Base-by-base conservation (phyloP, 2,888 invertebrate species). In the Zygogramma bicolorata region DNA sequence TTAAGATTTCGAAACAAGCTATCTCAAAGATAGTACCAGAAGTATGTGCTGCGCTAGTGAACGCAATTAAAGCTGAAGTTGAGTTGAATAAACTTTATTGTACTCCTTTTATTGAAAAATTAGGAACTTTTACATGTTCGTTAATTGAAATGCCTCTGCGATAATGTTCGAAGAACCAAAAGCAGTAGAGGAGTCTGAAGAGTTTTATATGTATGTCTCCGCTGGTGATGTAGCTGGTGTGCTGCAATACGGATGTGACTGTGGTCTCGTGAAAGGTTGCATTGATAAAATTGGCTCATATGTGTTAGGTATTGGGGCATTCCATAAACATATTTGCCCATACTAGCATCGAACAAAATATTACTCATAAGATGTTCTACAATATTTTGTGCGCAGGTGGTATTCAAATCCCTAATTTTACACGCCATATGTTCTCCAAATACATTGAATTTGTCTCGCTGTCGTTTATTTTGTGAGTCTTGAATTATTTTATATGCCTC, bases 181-280 rank as follows among this genome's bases (percentile, higher is more conserved):
- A 60, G 31, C 31, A 31, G 60, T 31, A 60, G 60, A 34, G 34
- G 31, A 60, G 34, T 34, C 60, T 15, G 15, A 34, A 31, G 60
- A 60, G 60, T 31, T 60, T 60, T 60, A 34, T 60, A 34, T 60
- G 60, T 60, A 60, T 60, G 60, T 60, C 60, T 60, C 60, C 34
- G 34, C 60, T 60, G 34, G 34, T 34, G 34, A 34, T 34, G 34
- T 34, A 34, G 34, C 34, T 34, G 31, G 60, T 60, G 60, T 58
- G 58, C 58, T 58, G 58, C 27, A 22, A 58, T 58, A 58, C 58
- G 58, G 25, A 58, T 58, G 58, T 58, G 58, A 58, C 13, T 58
- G 58, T 58, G 58, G 58, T 58, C 58, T 22, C 58, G 58, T 58
- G 13, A 58, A 58, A 58, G 58, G 25, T 58, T 61, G 61, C 40